Evolutionary conservation across 2,113 vertebrate genomes (phyloP).

Genomic region (Amia ocellicauda): DNA sequence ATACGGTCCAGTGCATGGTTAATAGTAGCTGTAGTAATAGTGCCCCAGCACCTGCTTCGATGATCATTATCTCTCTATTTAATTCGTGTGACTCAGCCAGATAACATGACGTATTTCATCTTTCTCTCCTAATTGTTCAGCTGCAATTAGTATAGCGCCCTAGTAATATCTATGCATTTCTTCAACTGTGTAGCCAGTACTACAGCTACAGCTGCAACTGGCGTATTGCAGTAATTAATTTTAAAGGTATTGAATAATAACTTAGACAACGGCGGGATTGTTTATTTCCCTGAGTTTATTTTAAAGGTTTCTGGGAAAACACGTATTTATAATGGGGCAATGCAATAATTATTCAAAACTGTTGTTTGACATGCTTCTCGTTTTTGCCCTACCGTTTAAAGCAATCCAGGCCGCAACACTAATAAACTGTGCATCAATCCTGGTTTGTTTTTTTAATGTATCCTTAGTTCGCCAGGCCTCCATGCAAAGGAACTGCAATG

Average conservation of each 20-base stretch:
- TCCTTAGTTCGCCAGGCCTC: background rate
- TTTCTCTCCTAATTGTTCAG: conserved; percentile 34
- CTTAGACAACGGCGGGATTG: conserved; percentile 47
- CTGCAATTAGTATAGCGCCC: background rate
- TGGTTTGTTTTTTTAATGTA: conserved; percentile 44
- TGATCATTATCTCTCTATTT: too few relatives aligned
- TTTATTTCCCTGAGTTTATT: conserved; percentile 39
- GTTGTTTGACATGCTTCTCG: too few relatives aligned
- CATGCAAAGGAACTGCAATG: conserved; percentile 35
- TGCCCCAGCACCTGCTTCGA: too few relatives aligned
- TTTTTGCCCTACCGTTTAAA: conserved; percentile 56
- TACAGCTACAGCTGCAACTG: conserved; percentile 4
- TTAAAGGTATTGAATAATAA: conserved; percentile 37
- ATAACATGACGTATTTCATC: background rate
- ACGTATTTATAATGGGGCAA: conserved; percentile 40
- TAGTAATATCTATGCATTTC: conserved; percentile 3
- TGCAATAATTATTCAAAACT: conserved; percentile 69
- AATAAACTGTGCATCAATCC: conserved; percentile 67
- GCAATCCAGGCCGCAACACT: conserved; percentile 63
- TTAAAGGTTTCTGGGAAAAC: conserved; percentile 36
- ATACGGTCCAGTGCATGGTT: too few relatives aligned
- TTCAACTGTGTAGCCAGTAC: background rate
- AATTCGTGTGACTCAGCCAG: too few relatives aligned
- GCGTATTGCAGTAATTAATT: conserved; percentile 20
- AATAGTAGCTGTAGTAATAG: too few relatives aligned